Conservation (phyloP, 2,888 invertebrate species). For the Prosapia bicincta region DNA sequence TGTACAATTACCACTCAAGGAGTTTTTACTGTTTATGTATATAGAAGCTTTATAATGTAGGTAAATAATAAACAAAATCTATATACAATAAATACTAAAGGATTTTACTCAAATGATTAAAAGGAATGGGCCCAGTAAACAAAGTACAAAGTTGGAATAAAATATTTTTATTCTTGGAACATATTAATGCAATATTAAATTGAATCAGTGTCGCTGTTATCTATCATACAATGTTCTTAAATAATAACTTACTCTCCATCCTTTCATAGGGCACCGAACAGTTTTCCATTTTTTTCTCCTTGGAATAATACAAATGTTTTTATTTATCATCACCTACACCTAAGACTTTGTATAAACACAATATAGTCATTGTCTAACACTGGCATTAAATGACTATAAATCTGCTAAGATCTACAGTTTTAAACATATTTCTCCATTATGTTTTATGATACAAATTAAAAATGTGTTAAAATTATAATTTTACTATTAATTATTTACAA, state of each 20-base stretch:
- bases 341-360: neutral
- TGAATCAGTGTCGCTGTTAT: neutral
- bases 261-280: neutral
- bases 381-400: neutral
- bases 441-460: neutral
- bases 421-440: neutral
- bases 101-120: too few species aligned
- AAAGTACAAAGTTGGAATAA: conserved; percentile 24
- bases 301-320: neutral
- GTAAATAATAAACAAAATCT: too few species aligned
- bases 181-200: conserved; percentile 21
- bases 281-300: neutral
- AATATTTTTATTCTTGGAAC: conserved; percentile 31
- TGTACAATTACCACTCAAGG: too few species aligned
- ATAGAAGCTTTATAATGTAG: too few species aligned
- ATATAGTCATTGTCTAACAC: neutral
- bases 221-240: neutral
- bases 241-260: neutral
- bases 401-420: neutral
- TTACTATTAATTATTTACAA: neutral
- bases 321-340: neutral
- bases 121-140: neutral
- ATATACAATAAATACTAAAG: too few species aligned
- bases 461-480: neutral
- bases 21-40: too few species aligned